A percentile compares a stretch with the other conserved stretches of the same genome.
Evolutionary conservation across 2,888 invertebrate species (phyloP).

Genomic region (Rhaphigaster nebulosa): DNA sequence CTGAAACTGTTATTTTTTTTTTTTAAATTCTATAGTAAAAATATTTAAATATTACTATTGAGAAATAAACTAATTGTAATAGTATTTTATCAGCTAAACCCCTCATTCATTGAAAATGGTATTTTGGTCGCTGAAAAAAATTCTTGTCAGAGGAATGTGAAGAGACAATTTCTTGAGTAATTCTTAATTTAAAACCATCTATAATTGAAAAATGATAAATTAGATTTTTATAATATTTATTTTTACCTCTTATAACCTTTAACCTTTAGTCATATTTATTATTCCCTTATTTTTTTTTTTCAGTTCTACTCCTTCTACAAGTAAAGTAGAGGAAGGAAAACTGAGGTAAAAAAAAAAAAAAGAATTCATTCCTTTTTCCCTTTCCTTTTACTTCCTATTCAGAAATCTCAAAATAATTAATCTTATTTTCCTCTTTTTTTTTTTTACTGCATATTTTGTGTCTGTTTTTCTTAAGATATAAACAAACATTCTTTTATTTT

Average conservation of each 20-base stretch:
- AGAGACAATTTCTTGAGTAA: neutral
- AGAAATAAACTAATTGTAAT: no score
- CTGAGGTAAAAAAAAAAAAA: neutral
- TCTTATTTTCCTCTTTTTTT: no score
- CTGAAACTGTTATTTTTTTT: no score
- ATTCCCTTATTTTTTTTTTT: constrained; percentile 13
- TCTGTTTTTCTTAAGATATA: no score
- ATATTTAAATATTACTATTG: no score
- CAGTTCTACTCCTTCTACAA: constrained; percentile 11
- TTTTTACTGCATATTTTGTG: neutral
- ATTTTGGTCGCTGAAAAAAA: no score
- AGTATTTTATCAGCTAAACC: no score
- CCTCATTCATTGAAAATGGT: no score
- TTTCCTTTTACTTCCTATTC: neutral
- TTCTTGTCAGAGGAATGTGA: no score
- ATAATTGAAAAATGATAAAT: neutral
- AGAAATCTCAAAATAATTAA: neutral
- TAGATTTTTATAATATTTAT: neutral
- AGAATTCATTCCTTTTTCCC: neutral
- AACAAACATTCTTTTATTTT: neutral
- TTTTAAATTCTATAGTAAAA: no score
- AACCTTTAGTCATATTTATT: constrained; percentile 59
- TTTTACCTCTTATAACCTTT: neutral
- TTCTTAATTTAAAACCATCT: neutral
- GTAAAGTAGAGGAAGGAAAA: constrained; percentile 1